Evolutionary conservation across 2,113 vertebrate genomes (phyloP).

Genomic region (Fulmarus glacialis): DNA sequence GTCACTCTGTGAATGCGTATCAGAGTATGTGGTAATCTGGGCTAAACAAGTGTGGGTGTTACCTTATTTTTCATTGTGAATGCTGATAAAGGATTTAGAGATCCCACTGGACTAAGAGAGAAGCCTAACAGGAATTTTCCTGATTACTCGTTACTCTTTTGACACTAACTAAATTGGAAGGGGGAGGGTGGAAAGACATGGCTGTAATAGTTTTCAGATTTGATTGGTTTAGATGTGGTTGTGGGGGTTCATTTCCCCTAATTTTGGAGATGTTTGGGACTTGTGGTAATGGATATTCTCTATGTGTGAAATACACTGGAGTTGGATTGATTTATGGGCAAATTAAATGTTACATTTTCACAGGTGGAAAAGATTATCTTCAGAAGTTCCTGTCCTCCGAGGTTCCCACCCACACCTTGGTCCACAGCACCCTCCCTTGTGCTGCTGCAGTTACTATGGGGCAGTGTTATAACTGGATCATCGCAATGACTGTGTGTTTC

Average conservation of each 20-base stretch:
- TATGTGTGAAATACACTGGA: neutral
- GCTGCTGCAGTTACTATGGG: neutral
- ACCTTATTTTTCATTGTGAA: conserved; percentile 16
- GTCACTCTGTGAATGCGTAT: neutral
- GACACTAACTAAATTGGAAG: conserved; percentile 27
- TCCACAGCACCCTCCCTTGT: neutral
- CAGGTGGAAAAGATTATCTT: neutral
- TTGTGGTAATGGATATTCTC: neutral
- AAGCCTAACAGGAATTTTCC: conserved; percentile 27
- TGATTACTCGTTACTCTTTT: conserved; percentile 49
- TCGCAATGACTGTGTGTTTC: neutral
- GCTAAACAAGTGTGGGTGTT: neutral
- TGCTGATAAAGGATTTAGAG: conserved; percentile 32
- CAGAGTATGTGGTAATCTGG: neutral
- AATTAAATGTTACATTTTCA: neutral
- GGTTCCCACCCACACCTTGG: neutral
- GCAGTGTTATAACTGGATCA: no score
- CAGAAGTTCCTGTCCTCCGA: neutral
- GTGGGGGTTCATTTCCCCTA: neutral
- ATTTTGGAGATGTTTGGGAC: neutral
- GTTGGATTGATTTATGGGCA: neutral
- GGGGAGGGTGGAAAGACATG: neutral
- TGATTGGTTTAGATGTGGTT: neutral
- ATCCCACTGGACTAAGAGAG: conserved; percentile 38
- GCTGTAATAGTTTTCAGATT: neutral